phyloP scores from a whole-genome alignment of 2,888 invertebrate genomes.

The Heliconius sara region DNA sequence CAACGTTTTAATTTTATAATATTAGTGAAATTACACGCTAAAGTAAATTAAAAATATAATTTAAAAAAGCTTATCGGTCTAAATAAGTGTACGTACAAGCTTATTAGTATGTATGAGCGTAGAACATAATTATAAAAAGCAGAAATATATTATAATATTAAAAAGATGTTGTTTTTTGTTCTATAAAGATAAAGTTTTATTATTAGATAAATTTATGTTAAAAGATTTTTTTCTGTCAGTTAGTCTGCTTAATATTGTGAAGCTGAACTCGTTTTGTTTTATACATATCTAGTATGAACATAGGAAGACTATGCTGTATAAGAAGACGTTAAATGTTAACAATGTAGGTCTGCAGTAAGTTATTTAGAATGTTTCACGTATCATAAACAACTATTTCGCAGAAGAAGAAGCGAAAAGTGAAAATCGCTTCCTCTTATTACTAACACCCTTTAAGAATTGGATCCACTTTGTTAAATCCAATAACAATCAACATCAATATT shows the following conservation, averaged over 20 bases:
- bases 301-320: too few relatives aligned
- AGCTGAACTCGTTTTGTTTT: too few relatives aligned
- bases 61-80: not conserved
- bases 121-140: not conserved
- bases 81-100: not conserved
- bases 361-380: too few relatives aligned
- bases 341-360: too few relatives aligned
- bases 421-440: slow-evolving; percentile 47
- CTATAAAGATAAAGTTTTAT: not conserved
- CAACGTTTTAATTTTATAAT: too few relatives aligned
- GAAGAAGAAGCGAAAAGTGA: not conserved
- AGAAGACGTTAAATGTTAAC: too few relatives aligned
- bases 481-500: slow-evolving; percentile 69
- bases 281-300: too few relatives aligned
- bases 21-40: not conserved
- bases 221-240: too few relatives aligned
- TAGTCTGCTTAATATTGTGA: too few relatives aligned
- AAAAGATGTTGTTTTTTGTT: not conserved
- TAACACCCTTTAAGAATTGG: slow-evolving; percentile 38
- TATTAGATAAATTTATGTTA: not conserved
- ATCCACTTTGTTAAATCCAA: slow-evolving; percentile 58
- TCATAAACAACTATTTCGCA: too few relatives aligned
- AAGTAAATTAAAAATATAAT: not conserved
- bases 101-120: not conserved
- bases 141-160: not conserved